These are phyloP conservation scores for Brachionus calyciflorus DNA, from an alignment of 1,140 invertebrate species.

Conservation along the genomic window DNA sequence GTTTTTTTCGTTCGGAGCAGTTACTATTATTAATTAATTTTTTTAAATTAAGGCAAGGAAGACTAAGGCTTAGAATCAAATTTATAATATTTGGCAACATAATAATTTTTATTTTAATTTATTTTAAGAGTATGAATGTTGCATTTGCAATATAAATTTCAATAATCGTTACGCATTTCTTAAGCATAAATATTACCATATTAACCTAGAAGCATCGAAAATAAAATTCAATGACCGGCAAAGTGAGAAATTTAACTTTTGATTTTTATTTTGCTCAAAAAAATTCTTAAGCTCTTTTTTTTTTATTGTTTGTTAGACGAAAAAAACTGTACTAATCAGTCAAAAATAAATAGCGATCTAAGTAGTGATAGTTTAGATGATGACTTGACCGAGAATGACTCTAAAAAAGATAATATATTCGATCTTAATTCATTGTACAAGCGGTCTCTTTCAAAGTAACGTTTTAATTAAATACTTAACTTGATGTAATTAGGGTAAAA, in stretches of 20 bases:
- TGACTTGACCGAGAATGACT: not conserved
- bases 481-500: no score
- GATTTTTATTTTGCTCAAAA: not conserved
- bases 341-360: not conserved
- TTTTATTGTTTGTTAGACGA: conserved; percentile 26
- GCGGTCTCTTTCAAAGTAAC: conserved; percentile 25
- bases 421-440: conserved; percentile 37
- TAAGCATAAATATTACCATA: conserved; percentile 40
- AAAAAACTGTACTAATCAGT: conserved; percentile 20
- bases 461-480: no score
- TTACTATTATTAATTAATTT: conserved; percentile 34
- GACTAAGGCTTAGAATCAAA: not conserved
- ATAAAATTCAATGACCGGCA: not conserved
- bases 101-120: not conserved
- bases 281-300: no score
- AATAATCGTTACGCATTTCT: conserved; percentile 39
- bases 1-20: conserved; percentile 30
- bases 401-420: conserved; percentile 10
- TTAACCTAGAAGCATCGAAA: conserved; percentile 25
- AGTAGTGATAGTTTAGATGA: not conserved
- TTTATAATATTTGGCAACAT: not conserved
- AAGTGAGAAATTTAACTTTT: not conserved
- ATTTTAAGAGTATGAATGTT: conserved; percentile 42
- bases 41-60: no score
- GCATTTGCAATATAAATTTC: conserved; percentile 36